Conservation (phyloP, 2,888 invertebrate genomes). For the Neelides folsomi region DNA sequence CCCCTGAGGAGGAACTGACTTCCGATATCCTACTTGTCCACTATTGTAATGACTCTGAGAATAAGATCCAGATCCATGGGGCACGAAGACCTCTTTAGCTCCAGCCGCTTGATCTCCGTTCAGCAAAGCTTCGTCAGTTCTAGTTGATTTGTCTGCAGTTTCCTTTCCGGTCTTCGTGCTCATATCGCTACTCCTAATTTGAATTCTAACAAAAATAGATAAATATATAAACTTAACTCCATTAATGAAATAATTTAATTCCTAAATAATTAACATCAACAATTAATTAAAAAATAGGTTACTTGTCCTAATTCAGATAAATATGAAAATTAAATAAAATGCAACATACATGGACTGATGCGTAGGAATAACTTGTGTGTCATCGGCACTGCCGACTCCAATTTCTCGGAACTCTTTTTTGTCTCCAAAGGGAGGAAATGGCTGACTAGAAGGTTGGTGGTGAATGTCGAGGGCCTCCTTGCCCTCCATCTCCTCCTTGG, state of each 20-base stretch:
- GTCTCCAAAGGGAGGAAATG: conserved; percentile 13
- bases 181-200: conserved; percentile 15
- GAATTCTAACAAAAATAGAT: too few species aligned
- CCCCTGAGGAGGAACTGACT: not conserved
- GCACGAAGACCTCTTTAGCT: conserved; percentile 12
- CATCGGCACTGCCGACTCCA: conserved; percentile 34
- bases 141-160: conserved; percentile 56
- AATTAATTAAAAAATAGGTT: too few species aligned
- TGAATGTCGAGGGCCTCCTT: conserved; percentile 11
- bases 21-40: conserved; percentile 5
- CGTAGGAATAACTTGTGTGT: conserved; percentile 30
- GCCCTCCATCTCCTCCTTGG: conserved; percentile 16
- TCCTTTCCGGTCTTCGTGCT: conserved; percentile 26
- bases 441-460: conserved; percentile 32
- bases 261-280: too few species aligned
- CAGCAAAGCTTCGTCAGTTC: conserved; percentile 47
- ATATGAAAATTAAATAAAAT: conserved; percentile 2
- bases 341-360: conserved; percentile 24
- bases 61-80: not conserved
- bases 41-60: conserved; percentile 16
- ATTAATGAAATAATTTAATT: not conserved
- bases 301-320: not conserved
- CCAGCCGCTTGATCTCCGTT: conserved; percentile 33
- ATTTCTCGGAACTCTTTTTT: conserved; percentile 32
- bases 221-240: not conserved